Evolutionary conservation across 1,140 invertebrate genomes (phyloP), one percentile per base, ranked within the genome.

Genomic region (Drosophila insularis): DNA sequence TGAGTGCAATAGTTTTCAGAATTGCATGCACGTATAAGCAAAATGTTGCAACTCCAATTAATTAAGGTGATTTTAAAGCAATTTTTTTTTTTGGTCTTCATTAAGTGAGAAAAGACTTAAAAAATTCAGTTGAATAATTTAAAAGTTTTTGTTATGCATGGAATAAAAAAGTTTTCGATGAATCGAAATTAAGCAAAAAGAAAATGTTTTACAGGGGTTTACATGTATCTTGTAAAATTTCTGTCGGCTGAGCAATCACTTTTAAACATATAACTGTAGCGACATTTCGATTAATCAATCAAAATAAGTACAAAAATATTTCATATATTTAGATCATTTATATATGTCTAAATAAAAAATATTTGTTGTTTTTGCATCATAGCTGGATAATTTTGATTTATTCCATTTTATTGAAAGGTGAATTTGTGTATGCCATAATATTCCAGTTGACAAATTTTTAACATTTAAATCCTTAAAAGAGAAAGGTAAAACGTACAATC

Each of bases 371-470:
- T 8, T 46, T 17, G 43, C 43, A 46, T 21, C 17, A 46, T 19
- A 46, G 17, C 17, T 46, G 7, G 43, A 46, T n/a, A 19, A 17
- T 19, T 17, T 21, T 55, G 17, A 19, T 2, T 13, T 6, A 8
- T 40, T 14, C n/a, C 4, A 40, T 40, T n/a, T n/a, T n/a, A n/a
- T n/a, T n/a, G n/a, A n/a, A n/a, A n/a, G n/a, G 37, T 21, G 14
- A 61, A 61, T 61, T 43, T 43, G 17, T n/a, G 27, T 23, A 43
- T 43, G 37, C 11, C 21, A 23, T 50, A 32, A 56, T 58, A 70
- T 62, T 76, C 10, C 4, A 23, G 58, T 55, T 66, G 11, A 40
- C 50, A 62, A 63, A 37, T 35, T 27, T 67, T 46, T 31, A 31
- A 7, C 19, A 17, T 37, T 27, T 35, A 50, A 63, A 40, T 27